Percentiles rank a stretch among this genome's conserved stretches.
These are phyloP conservation scores for Pachyrhynchus sulphureomaculatus DNA, from an alignment of 1,140 invertebrate species.

Conservation along the genomic window DNA sequence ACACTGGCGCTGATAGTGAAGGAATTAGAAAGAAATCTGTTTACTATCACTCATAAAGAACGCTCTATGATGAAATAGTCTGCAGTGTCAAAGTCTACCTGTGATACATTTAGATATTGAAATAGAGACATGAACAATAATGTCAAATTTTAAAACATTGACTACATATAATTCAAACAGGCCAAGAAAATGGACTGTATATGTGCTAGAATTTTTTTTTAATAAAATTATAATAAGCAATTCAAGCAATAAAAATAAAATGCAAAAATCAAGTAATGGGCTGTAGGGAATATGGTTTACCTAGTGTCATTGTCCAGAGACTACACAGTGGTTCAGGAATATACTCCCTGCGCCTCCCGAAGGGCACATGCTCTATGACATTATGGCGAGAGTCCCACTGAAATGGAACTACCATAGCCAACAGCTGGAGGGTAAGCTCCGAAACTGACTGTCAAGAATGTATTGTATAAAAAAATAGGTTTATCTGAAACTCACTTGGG, in stretches of 20 bases:
- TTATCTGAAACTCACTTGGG: slow-evolving; percentile 72
- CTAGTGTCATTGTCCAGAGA: slow-evolving; percentile 65
- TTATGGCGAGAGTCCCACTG: slow-evolving; percentile 53
- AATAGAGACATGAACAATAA: neutral
- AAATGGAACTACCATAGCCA: slow-evolving; percentile 43
- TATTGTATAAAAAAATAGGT: slow-evolving; percentile 16
- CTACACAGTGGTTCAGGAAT: slow-evolving; percentile 68
- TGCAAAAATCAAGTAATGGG: too few relatives aligned
- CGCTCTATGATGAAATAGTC: too few relatives aligned
- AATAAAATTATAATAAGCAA: too few relatives aligned
- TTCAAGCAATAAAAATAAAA: too few relatives aligned
- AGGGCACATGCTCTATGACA: slow-evolving; percentile 62
- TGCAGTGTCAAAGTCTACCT: too few relatives aligned
- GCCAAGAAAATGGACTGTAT: too few relatives aligned
- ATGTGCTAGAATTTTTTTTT: too few relatives aligned
- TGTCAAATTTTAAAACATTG: neutral
- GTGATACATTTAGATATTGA: too few relatives aligned
- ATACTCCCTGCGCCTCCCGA: slow-evolving; percentile 61
- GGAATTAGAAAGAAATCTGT: too few relatives aligned
- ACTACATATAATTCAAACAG: too few relatives aligned
- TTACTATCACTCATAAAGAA: too few relatives aligned
- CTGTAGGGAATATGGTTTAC: slow-evolving; percentile 73
- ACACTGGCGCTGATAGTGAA: too few relatives aligned
- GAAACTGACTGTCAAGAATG: slow-evolving; percentile 44
- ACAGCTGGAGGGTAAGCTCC: slow-evolving; percentile 51